phyloP scores from a whole-genome alignment of 2,797 vertebrate species.

The Propithecus deckenii region DNA sequence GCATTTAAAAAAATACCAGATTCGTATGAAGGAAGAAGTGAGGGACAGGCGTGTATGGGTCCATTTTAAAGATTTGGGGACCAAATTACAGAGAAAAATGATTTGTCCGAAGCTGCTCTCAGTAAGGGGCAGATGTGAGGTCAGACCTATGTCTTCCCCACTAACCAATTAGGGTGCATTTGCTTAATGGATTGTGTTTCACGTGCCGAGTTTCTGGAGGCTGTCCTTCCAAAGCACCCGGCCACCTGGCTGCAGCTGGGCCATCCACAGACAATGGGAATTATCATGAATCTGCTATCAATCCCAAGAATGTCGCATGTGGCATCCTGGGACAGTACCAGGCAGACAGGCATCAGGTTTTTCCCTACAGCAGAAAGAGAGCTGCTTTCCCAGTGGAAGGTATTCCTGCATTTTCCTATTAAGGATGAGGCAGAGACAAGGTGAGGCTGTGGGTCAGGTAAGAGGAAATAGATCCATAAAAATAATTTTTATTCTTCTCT shows the following conservation, averaged over 20 bases:
- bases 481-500: background rate
- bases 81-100: background rate
- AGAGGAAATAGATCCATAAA: slow-evolving; percentile 66
- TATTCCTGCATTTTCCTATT: background rate
- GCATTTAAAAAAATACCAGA: background rate
- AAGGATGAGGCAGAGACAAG: background rate
- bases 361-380: background rate
- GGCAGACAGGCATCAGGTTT: background rate
- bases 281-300: background rate
- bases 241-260: background rate
- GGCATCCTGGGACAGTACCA: background rate
- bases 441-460: background rate
- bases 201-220: background rate
- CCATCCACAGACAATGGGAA: background rate
- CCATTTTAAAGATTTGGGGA: background rate
- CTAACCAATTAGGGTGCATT: background rate
- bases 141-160: background rate
- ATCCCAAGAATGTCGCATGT: background rate
- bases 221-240: background rate
- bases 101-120: background rate
- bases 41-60: background rate
- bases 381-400: background rate
- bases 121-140: background rate
- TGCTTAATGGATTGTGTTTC: background rate
- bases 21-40: background rate